phyloP scores from a whole-genome alignment of 2,888 invertebrate genomes.

The Entomobrya proxima region DNA sequence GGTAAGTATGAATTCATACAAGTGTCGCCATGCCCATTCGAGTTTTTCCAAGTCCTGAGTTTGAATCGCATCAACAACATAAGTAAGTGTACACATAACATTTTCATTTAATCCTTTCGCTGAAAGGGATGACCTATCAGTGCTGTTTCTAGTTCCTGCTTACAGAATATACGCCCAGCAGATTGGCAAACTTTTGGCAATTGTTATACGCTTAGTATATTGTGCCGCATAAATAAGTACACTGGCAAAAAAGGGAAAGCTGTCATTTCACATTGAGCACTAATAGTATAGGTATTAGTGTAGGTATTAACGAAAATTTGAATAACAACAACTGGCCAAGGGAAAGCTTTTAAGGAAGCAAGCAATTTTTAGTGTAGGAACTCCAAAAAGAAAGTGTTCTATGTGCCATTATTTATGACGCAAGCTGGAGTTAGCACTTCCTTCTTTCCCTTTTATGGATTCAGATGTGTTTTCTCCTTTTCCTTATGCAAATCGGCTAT shows the following conservation, averaged over 20 bases:
- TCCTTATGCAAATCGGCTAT: too few species aligned
- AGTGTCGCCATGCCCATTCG: background rate
- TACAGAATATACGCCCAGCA: background rate
- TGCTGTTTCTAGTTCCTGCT: background rate
- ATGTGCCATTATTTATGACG: too few species aligned
- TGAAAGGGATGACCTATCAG: background rate
- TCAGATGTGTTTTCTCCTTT: too few species aligned
- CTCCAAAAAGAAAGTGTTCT: background rate
- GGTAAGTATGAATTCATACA: background rate
- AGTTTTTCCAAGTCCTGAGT: too few species aligned
- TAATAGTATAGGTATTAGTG: too few species aligned
- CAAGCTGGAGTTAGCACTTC: too few species aligned
- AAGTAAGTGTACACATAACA: background rate
- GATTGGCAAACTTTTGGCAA: background rate
- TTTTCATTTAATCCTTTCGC: conserved; percentile 4
- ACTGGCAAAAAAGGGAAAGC: background rate
- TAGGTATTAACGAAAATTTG: too few species aligned
- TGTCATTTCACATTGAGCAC: background rate
- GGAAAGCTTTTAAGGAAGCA: background rate
- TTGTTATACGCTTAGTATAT: background rate
- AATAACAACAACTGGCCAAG: background rate
- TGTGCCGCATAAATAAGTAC: background rate
- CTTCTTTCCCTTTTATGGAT: too few species aligned
- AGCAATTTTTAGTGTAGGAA: too few species aligned
- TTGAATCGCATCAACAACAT: background rate